A percentile compares a stretch with the other conserved stretches of the same genome.
Conservation (phyloP, 2,113 vertebrate genomes). For the Crotalus horridus region DNA sequence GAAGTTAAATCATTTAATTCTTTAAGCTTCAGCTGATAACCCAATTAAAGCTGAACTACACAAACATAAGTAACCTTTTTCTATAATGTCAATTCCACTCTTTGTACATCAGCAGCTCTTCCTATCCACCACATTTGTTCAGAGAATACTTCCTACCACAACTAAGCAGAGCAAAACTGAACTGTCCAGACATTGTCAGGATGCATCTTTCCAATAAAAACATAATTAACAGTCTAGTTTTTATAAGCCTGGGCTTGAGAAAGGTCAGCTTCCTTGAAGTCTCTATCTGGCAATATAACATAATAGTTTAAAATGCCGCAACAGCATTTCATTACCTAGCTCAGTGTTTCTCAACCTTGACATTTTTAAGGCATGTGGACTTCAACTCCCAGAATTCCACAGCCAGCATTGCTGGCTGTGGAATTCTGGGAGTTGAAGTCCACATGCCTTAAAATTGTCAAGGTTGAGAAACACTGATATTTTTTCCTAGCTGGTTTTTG, state of each 20-base stretch:
- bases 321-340: constrained; percentile 55
- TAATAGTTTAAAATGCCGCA: constrained; percentile 42
- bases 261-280: constrained; percentile 63
- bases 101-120: constrained; percentile 9
- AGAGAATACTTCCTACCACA: not conserved
- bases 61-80: constrained; percentile 51
- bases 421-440: no score
- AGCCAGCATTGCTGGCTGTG: no score
- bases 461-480: no score
- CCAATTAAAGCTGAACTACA: constrained; percentile 41
- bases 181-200: constrained; percentile 14
- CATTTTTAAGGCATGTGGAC: no score
- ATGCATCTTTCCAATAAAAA: constrained; percentile 39
- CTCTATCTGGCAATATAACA: constrained; percentile 56
- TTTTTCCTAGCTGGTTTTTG: no score
- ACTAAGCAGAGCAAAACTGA: constrained; percentile 31
- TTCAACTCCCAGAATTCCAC: no score
- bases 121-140: constrained; percentile 14
- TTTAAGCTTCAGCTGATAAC: constrained; percentile 50
- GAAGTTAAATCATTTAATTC: constrained; percentile 58
- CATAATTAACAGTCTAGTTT: constrained; percentile 52
- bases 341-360: no score
- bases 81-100: constrained; percentile 23
- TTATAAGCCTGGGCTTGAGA: constrained; percentile 48
- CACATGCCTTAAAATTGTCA: no score